A percentile compares a stretch with the other conserved stretches of the same genome.
Conservation (phyloP, 2,113 vertebrate genomes). For the Pholis gunnellus region DNA sequence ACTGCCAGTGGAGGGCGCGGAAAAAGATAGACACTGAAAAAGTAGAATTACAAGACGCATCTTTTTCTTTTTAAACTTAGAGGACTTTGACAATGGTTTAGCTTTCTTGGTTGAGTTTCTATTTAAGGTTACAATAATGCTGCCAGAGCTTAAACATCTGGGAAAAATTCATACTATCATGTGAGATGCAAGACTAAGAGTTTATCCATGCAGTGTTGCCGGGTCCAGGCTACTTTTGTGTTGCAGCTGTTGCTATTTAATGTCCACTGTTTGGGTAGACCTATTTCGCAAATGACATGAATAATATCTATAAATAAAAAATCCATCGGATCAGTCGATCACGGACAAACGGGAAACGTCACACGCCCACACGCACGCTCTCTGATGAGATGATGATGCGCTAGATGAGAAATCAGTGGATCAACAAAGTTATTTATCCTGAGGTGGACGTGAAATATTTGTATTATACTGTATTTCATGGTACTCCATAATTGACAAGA, state of each 20-base stretch:
- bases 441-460: neutral
- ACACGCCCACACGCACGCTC: too few relatives aligned
- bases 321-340: too few relatives aligned
- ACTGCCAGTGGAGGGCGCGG: slow-evolving; percentile 29
- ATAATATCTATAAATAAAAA: too few relatives aligned
- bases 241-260: too few relatives aligned
- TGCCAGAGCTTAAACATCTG: neutral
- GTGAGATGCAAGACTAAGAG: neutral
- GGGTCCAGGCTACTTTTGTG: too few relatives aligned
- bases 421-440: neutral
- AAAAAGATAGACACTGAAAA: neutral
- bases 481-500: neutral
- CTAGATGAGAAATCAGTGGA: neutral
- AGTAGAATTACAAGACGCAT: neutral
- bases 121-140: neutral
- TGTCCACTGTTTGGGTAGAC: too few relatives aligned
- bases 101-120: neutral
- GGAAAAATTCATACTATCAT: neutral
- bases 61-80: neutral
- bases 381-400: neutral
- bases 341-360: too few relatives aligned
- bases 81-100: neutral
- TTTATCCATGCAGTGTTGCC: neutral
- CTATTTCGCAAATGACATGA: too few relatives aligned
- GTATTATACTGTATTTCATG: neutral